Conservation (phyloP, 2,113 vertebrate genomes). For the Cygnus atratus region DNA sequence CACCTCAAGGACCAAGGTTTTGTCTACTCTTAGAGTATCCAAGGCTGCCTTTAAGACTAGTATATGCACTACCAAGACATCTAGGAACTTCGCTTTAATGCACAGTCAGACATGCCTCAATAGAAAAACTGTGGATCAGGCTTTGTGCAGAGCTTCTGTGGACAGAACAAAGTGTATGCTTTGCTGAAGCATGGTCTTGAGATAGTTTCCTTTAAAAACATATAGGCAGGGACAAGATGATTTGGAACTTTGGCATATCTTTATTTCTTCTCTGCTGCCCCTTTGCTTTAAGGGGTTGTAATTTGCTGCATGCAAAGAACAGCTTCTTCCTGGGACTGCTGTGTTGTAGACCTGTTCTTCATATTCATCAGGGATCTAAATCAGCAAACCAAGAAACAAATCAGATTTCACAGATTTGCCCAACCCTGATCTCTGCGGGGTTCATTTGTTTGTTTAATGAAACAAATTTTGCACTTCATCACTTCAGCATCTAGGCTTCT, state of each 20-base stretch:
- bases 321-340: background rate
- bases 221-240: background rate
- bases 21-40: background rate
- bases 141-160: background rate
- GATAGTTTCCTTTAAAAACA: background rate
- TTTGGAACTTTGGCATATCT: background rate
- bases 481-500: background rate
- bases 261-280: background rate
- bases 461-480: background rate
- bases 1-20: background rate
- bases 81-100: background rate
- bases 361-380: background rate
- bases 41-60: background rate
- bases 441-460: background rate
- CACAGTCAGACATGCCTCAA: background rate
- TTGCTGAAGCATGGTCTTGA: background rate
- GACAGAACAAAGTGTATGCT: background rate
- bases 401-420: background rate
- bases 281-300: background rate
- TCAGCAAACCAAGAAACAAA: background rate
- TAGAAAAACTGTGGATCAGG: background rate
- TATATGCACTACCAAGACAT: background rate
- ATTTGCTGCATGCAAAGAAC: background rate
- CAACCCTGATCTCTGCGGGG: accelerated
- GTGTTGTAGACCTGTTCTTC: background rate